These are phyloP conservation scores for Rhyacophila evoluta DNA, from an alignment of 2,888 invertebrate genomes.

Conservation along the genomic window DNA sequence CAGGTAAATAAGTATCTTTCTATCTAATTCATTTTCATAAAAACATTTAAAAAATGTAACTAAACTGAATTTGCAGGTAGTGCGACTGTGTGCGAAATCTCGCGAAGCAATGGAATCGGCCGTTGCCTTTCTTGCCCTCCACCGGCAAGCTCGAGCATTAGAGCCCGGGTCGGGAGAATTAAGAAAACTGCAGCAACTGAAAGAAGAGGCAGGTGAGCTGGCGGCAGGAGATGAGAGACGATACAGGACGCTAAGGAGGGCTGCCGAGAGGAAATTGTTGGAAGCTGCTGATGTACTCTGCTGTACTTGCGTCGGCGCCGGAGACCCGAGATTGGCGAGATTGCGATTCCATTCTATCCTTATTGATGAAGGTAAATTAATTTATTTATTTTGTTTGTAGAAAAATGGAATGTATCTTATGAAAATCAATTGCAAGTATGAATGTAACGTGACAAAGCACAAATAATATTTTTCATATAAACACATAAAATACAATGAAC, in stretches of 20 bases:
- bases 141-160: constrained; percentile 96
- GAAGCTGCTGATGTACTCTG: constrained; percentile 99
- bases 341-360: constrained; percentile 96
- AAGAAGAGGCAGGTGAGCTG: constrained; percentile 98
- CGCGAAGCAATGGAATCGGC: constrained; percentile 98
- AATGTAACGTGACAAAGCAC: too few species aligned
- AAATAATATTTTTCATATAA: too few species aligned
- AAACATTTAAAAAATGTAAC: too few species aligned
- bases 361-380: constrained; percentile 85
- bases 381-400: too few species aligned
- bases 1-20: too few species aligned
- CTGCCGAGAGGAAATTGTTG: constrained; percentile 89
- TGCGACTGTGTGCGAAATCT: constrained; percentile 96
- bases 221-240: constrained; percentile 93
- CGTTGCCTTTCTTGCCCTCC: constrained; percentile 95
- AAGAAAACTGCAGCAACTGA: constrained; percentile 94
- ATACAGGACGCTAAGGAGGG: constrained; percentile 89
- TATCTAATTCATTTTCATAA: too few species aligned
- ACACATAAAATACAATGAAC: too few species aligned
- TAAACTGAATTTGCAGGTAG: constrained; percentile 61
- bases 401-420: not conserved
- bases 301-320: constrained; percentile 98
- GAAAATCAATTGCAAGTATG: too few species aligned
- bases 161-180: constrained; percentile 90
- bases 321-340: constrained; percentile 92